Base-by-base conservation (phyloP, 2,888 invertebrate genomes). In the Agonopterix alstromeriana region DNA sequence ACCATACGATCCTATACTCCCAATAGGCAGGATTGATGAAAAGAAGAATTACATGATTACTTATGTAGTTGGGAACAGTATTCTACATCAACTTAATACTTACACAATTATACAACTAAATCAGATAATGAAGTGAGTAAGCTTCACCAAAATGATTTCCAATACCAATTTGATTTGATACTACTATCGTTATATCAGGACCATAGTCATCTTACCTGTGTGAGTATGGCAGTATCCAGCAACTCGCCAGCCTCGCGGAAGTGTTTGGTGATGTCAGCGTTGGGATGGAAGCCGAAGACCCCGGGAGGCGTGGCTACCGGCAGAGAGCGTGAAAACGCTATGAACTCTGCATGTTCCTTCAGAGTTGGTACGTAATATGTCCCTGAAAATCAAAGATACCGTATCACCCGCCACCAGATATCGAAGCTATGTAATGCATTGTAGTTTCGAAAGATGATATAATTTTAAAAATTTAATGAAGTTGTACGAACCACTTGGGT, bases 261-360 rank as follows among this genome's bases (percentile, higher is more conserved):
- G 76, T 98, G 97, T 74, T 97, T 96, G 65, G 95, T 94, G 64
- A 98, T 96, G 67, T 97, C 97, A 0, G 97, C 97, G 82, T 98
- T 98, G 51, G 95, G 92, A 76, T 98, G 94, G 91, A 98, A 95
- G 9, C 98, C 98, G 80, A 97, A 98, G 41, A 98, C 94, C 53
- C 93, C 92, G 0, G 98, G 97, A 48, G 93, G 91, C 10, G 97
- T 94, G 27, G 92, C 92, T 49, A 93, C 85, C 0, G 97, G 97
- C 60, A 98, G 77, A 35, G 91, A 90, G 14, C 86, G 91, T 0
- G 93, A 92, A 64, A 93, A 94, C 11, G 77, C 72, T 47, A 95
- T 74, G 73, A 92, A 95, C 35, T 92, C 92, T 0, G 93, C 92
- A 63, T 95, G 93, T 63, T 94, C 94, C 50, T 91, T 92, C 52